A percentile compares a stretch with the other conserved stretches of the same genome.
Conservation (phyloP, 2,797 vertebrate species). For the Pseudotriccus pelzelni region DNA sequence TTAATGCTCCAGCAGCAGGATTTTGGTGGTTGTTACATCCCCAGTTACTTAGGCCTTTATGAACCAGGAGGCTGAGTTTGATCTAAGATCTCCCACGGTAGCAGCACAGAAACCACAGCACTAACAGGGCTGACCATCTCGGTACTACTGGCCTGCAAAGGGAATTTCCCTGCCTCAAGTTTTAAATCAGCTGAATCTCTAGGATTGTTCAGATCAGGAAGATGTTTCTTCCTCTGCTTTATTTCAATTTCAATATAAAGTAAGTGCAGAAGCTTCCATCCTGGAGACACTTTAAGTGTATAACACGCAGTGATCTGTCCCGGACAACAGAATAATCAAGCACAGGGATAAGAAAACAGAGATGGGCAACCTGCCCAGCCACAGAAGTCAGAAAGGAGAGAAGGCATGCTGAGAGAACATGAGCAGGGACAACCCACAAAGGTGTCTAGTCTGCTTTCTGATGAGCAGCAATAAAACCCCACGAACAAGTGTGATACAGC, state of each 20-base stretch:
- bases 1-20: not conserved
- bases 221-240: not conserved
- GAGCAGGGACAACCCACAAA: not conserved
- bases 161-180: not conserved
- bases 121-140: not conserved
- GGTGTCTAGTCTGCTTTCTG: not conserved
- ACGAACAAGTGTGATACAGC: not conserved
- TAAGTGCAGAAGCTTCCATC: not conserved
- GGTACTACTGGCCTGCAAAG: rapidly evolving
- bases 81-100: not conserved
- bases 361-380: not conserved
- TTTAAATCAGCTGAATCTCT: not conserved
- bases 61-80: not conserved
- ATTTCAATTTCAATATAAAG: not conserved
- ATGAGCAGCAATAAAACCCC: not conserved
- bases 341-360: not conserved
- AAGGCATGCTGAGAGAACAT: not conserved
- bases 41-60: not conserved
- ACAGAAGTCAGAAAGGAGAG: not conserved
- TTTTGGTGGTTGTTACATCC: not conserved
- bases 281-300: not conserved
- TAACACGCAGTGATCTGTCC: not conserved
- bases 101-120: not conserved
- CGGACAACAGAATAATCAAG: not conserved
- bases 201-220: not conserved